Evolutionary conservation across 2,888 invertebrate genomes (phyloP), one percentile per base, ranked within the genome.

Genomic region (Xestia sexstrigata): DNA sequence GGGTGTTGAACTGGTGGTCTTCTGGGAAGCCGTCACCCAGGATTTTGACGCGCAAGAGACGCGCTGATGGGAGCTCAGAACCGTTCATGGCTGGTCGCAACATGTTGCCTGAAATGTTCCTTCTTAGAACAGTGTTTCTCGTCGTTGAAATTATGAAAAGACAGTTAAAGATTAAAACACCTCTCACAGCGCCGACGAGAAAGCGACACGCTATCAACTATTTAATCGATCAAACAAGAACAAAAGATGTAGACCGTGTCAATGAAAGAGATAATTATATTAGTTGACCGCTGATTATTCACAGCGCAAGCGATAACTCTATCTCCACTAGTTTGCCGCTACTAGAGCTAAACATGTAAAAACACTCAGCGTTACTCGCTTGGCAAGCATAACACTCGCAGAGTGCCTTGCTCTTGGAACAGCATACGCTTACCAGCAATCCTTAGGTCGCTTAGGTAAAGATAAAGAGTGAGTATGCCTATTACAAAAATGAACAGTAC

Each of bases 11-110:
- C 70, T 89, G 75, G 35, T 90, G 87, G 65, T 89, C 89, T 39
- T 85, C 78, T 66, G 86, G 82, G 79, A 82, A 88, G 0, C 93
- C 92, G 17, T 92, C 91, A 7, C 86, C 85, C 9, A 92, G 77
- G 8, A 92, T 82, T 45, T 85, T 87, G 23, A 91, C 90, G 26
- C 92, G 89, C n/a, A 93, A 74, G 0, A 87, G 69, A 7, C 93
- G 87, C 0, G 91, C 70, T 7, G 91, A 91, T 0, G 93, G 93
- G 7, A 93, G 82, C 35, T 89, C 89, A 0, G 89, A 89, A 0
- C 93, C 93, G 58, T 91, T 89, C 76, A 78, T 85, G 2, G 91
- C 89, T 39, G 91, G 88, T 35, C 91, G 78, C 5, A 90, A 73
- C 0, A 82, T 67, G 39, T 89, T 91, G 3, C 89, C 89, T 88